Percentiles rank a stretch among this genome's conserved stretches.
Conservation (phyloP, 2,888 invertebrate genomes). For the Augochlorella aurata region DNA sequence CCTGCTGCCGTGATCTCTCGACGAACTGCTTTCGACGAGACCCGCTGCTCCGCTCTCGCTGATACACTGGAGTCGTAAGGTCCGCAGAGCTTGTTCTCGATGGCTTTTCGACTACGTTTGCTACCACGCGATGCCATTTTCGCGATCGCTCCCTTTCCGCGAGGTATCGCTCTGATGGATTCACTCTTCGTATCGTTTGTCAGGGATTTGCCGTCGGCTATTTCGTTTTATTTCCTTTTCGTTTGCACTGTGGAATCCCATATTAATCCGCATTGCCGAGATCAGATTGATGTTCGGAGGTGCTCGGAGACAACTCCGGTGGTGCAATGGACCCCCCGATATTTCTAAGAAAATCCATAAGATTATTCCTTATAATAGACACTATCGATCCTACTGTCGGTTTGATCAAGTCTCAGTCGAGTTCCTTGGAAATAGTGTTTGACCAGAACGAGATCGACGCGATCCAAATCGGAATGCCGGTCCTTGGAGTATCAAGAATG, state of each 20-base stretch:
- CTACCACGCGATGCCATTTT: constrained; percentile 13
- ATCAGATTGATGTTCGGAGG: neutral
- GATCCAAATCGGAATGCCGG: too few relatives aligned
- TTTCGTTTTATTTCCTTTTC: neutral
- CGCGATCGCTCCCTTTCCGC: neutral
- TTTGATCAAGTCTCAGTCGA: too few relatives aligned
- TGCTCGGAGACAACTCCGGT: too few relatives aligned
- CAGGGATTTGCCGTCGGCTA: neutral
- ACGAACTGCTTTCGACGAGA: constrained; percentile 57
- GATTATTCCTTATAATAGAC: too few relatives aligned
- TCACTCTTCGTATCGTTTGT: neutral
- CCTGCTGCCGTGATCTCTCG: constrained; percentile 71
- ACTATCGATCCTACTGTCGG: too few relatives aligned
- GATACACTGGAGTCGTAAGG: constrained; percentile 47
- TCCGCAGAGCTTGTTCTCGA: constrained; percentile 26
- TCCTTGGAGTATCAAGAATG: too few relatives aligned
- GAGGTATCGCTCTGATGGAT: constrained; percentile 16
- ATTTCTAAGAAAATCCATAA: too few relatives aligned
- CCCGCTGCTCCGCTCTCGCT: constrained; percentile 35
- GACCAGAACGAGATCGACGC: too few relatives aligned
- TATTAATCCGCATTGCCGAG: neutral
- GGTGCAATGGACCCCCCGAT: too few relatives aligned
- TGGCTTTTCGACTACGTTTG: constrained; percentile 41
- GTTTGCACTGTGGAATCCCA: neutral
- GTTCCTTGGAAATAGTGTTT: too few relatives aligned